Base-by-base conservation (phyloP, 2,113 vertebrate species). In the Hydrochoerus hydrochaeris region DNA sequence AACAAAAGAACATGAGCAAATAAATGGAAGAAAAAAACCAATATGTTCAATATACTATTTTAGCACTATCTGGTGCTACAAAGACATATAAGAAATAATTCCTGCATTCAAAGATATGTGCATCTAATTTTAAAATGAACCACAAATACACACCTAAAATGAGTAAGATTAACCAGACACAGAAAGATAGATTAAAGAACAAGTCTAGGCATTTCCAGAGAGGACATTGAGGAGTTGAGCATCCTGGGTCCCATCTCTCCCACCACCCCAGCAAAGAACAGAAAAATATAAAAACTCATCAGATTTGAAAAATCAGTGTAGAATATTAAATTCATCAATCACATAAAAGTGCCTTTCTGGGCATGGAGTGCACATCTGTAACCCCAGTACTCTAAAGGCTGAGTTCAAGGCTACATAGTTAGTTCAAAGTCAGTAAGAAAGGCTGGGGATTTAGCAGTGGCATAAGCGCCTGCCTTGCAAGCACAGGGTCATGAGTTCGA, bases 341-440 rank as follows among this genome's bases (percentile, higher is more conserved):
- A 89, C 89, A 81, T 78, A 90, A 95, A 97, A 96, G 94, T 10
- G 52, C 78, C 85, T 82, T 87, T 13, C 32, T 67, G 32, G 28
- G 32, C 6, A 16, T 16, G 30, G 63, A 5, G 63, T 67, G 32
- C 63, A 67, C 63, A 67, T 67, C 32, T 35, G 32, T 19, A 35
- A 67, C 32, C 32, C 65, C 32, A 67, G 14, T 67, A 67, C 5
- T 35, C 65, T 67, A 35, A 32, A 67, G 16, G 65, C 65, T 35
- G 65, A 67, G 30, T 13, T 57, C 54, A 57, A 57, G 14, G 65
- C 65, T 67, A 67, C 32, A n/a, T n/a, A 67, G 9, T 62, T 62
- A 62, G 32, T 35, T 67, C 14, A 67, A 67, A 6, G 5, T 67
- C 32, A 67, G n/a, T n/a, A n/a, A n/a, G n/a, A n/a, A n/a, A n/a